Evolutionary conservation across 2,113 vertebrate species (phyloP).

Genomic region (Xiphias gladius): DNA sequence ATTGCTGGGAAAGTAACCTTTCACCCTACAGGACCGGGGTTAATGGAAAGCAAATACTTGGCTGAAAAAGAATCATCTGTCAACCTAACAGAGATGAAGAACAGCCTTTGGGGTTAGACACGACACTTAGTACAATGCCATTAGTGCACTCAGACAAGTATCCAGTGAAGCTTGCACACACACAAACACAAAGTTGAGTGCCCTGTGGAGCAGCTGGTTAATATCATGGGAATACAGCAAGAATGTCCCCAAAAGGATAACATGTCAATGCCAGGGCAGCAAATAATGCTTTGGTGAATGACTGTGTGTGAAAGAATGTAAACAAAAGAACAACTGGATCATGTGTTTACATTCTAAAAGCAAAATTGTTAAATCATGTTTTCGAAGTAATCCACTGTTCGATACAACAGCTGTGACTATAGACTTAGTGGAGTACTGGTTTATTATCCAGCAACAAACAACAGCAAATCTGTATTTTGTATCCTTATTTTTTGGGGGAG

Average conservation of each 20-base stretch:
- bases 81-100: conserved; percentile 25
- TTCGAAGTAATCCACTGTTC: conserved; percentile 19
- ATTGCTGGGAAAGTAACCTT: conserved; percentile 50
- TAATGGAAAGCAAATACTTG: not conserved
- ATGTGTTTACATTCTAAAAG: not conserved
- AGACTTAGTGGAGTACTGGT: not conserved
- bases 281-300: conserved; percentile 32
- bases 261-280: conserved; percentile 32
- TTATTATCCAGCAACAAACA: not conserved
- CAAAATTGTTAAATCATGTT: not conserved
- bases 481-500: not conserved
- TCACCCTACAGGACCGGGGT: conserved; percentile 28
- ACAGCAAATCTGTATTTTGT: not conserved
- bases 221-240: conserved; percentile 67
- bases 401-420: not conserved
- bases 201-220: conserved; percentile 54
- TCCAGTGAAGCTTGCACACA: conserved; percentile 31
- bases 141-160: conserved; percentile 38
- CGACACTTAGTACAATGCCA: conserved; percentile 57
- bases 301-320: conserved; percentile 43
- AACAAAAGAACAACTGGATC: conserved; percentile 37
- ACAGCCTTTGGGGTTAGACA: conserved; percentile 41
- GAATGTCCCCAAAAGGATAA: conserved; percentile 52
- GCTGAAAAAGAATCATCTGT: conserved; percentile 14
- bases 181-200: conserved; percentile 47